phyloP scores from a whole-genome alignment of 2,113 vertebrate species.

The Plestiodon gilberti region DNA sequence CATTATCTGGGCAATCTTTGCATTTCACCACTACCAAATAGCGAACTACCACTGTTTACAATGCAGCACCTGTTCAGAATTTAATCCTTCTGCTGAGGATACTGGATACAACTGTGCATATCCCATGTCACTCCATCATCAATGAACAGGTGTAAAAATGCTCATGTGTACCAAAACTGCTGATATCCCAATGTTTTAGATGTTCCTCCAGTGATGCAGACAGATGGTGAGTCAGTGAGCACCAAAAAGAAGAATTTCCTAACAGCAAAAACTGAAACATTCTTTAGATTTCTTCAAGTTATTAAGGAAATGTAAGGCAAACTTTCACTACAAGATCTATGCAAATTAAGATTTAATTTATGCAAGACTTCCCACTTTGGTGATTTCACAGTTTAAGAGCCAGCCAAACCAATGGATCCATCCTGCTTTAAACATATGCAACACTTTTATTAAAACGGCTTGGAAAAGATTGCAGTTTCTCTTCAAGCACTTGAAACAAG shows the following conservation, averaged over 20 bases:
- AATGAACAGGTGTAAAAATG: not conserved
- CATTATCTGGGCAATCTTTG: not conserved
- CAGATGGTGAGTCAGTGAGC: too few relatives aligned
- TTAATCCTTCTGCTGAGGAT: not conserved
- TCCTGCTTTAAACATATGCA: not conserved
- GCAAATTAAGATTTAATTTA: not conserved
- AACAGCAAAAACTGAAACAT: not conserved
- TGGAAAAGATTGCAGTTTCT: not conserved
- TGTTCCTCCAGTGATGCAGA: not conserved
- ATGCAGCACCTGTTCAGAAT: not conserved
- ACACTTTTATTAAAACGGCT: not conserved
- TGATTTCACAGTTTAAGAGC: not conserved
- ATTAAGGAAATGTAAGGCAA: not conserved
- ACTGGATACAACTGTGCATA: not conserved
- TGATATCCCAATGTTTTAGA: not conserved
- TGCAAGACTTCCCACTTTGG: not conserved
- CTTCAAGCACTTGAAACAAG: constrained; percentile 1
- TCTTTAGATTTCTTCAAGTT: not conserved
- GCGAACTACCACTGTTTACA: not conserved
- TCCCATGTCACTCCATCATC: not conserved
- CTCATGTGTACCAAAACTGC: not conserved
- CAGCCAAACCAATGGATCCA: too few relatives aligned
- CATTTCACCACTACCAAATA: not conserved
- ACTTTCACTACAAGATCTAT: not conserved
- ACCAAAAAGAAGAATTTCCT: not conserved